phyloP scores from a whole-genome alignment of 2,113 vertebrate genomes.

The Sterna hirundo region DNA sequence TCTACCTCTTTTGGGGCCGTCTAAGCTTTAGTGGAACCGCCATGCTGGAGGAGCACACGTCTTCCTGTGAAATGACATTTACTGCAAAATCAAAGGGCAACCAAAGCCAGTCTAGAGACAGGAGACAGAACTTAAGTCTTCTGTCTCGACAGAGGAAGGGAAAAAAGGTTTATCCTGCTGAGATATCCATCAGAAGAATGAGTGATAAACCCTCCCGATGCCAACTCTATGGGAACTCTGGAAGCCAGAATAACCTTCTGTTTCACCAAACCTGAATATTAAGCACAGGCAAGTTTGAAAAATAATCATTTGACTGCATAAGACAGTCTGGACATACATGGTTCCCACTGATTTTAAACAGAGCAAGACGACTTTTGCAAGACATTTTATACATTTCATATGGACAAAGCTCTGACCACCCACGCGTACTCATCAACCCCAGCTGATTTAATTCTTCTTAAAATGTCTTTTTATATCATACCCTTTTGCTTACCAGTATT shows the following conservation, averaged over 20 bases:
- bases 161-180: neutral
- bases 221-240: neutral
- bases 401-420: neutral
- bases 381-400: neutral
- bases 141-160: neutral
- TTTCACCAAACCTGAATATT: neutral
- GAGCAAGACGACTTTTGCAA: neutral
- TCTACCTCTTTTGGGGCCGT: neutral
- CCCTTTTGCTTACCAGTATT: neutral
- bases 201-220: neutral
- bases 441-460: neutral
- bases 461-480: neutral
- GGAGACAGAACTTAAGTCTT: neutral
- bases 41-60: fast-evolving
- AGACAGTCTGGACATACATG: neutral
- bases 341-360: neutral
- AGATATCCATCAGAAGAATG: neutral
- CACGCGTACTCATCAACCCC: neutral
- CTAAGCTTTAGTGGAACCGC: neutral
- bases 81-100: neutral
- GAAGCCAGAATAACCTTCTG: neutral
- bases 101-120: neutral
- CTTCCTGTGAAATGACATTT: neutral
- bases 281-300: neutral
- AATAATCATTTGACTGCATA: neutral